Conservation (phyloP, 2,888 invertebrate genomes). For the Sesia bembeciformis region DNA sequence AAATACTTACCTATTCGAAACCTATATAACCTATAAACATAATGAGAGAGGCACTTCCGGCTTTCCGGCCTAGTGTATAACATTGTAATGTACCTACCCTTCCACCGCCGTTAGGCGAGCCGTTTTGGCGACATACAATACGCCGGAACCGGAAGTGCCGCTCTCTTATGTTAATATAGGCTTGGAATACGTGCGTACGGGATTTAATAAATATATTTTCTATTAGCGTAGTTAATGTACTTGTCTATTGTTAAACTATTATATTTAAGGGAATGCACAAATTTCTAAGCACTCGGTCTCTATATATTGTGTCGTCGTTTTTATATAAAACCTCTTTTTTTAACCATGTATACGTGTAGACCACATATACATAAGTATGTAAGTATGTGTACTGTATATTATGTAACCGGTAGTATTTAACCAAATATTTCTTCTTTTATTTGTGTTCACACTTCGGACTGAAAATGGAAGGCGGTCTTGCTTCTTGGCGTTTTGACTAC, state of each 20-base stretch:
- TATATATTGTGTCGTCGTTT: conserved; percentile 43
- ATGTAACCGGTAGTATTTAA: conserved; percentile 36
- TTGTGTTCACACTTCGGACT: conserved; percentile 38
- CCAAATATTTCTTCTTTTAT: conserved; percentile 22
- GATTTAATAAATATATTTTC: conserved; percentile 37
- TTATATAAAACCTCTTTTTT: conserved; percentile 19
- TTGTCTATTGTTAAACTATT: conserved; percentile 20
- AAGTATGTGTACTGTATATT: conserved; percentile 4
- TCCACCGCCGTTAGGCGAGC: no score
- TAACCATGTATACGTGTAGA: conserved; percentile 51
- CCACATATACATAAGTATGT: conserved; percentile 18
- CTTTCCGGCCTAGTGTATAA: no score
- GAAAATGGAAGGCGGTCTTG: conserved; percentile 38
- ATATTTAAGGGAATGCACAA: conserved; percentile 41
- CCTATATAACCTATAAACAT: no score
- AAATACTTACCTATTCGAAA: no score
- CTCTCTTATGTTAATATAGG: no score
- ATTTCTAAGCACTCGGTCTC: conserved; percentile 47
- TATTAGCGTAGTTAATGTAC: conserved; percentile 39
- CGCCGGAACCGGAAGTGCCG: no score
- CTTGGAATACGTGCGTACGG: no score
- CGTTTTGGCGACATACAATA: no score
- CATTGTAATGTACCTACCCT: no score
- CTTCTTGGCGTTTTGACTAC: conserved; percentile 13
- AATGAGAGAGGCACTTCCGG: no score